Evolutionary conservation across 2,797 vertebrate genomes (phyloP), one percentile per base, ranked within the genome.

Genomic region (Arrhamphus sclerolepis): DNA sequence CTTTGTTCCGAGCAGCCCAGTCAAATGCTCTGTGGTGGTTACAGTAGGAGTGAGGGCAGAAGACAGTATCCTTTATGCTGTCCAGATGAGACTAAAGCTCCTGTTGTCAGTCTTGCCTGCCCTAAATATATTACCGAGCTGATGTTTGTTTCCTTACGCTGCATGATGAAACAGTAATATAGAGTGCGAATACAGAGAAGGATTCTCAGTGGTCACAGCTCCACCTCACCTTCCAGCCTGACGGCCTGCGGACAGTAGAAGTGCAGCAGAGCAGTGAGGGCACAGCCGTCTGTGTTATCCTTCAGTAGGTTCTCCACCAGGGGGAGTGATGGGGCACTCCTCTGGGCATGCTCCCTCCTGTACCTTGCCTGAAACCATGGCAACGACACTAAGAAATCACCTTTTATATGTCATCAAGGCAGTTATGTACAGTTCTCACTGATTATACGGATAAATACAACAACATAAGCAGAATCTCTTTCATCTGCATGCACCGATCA

Each of bases 241-340:
- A 98, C 69, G 0, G 93, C 89, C 34, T 86, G 91, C 1, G 97
- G 96, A 59, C 97, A 99, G 92, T 98, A 99, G 78, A 98, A 98
- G 84, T 99, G 97, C 78, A 99, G 93, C 50, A 99, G 91, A 14
- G 95, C 93, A 28, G 95, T 93, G n/a, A 99, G 74, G 18, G 96
- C 93, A 24, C 96, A 98, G 65, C 97, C 97, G 7, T 98, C 96
- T 3, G 95, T 93, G 71, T 94, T 95, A 81, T 98, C 97, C 87
- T 98, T 98, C 83, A 98, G 77, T 65, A 98, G 87, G 68, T 96
- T 97, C 57, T 98, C 97, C 88, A 99, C 94, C 84, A 94, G 48
- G 1, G 96, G 95, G 81, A 97, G 92, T 49, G 91, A 95, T 5
- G 96, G 95, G 72, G 90, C 70, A 17, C 89, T 92, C 47, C 90